Evolutionary conservation across 1,140 invertebrate genomes (phyloP), one percentile per base, ranked within the genome.

Genomic region (Coelopa frigida): DNA sequence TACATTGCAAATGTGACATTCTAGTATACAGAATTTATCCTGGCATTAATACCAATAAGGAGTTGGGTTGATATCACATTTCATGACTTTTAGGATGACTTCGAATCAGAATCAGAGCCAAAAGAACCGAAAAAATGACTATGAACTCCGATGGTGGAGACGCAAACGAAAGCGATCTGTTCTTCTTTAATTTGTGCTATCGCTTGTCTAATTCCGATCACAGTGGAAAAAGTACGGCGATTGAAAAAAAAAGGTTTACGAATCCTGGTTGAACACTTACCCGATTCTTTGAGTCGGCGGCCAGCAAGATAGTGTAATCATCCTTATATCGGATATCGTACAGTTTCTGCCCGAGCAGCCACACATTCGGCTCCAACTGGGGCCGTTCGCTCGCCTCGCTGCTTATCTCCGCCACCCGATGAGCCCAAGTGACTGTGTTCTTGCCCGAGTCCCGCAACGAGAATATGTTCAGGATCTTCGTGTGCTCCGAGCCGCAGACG

Each of bases 241-340:
- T n/a, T n/a, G n/a, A n/a, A 3, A 23, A 17, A 6, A 12, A 7
- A 45, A 29, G 7, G 5, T 8, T 7, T 26, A 5, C 23, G 17
- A n/a, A n/a, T n/a, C n/a, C n/a, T n/a, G n/a, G n/a, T n/a, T n/a
- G n/a, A n/a, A n/a, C 23, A 45, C 43, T 40, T 46, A 50, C 48
- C 29, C 49, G 17, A 44, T 51, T 47, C 26, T 54, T 58, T n/a
- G 54, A 56, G 42, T 67, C 63, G 7, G 64, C 54, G 4, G 54
- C 56, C 31, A 53, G 49, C 1, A 66, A 21, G 21, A 49, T 46
- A 3, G 47, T 47, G 4, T 52, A 44, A 8, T 35, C 36, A 14
- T 48, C 24, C 18, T 44, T 0, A 37, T 54, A 43, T 44, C 53
- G 27, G 2, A 54, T 40, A 48, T 54, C 49, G 26, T 48, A 54